These are phyloP conservation scores for Ctenodactylus gundi DNA, from an alignment of 2,113 vertebrate species.

Conservation along the genomic window DNA sequence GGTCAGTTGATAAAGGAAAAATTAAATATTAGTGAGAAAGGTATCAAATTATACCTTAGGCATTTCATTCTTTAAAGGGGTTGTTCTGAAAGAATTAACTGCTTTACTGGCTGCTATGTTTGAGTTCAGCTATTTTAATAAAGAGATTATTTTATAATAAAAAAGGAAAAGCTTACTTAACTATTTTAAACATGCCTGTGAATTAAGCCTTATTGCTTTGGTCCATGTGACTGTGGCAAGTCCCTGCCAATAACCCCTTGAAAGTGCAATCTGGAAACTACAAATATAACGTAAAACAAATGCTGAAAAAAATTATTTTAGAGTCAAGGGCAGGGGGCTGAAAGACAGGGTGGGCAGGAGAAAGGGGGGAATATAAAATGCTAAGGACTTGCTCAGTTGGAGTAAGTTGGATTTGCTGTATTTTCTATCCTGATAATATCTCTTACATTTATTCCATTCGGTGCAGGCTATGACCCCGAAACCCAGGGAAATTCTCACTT, in stretches of 20 bases:
- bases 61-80: constrained; percentile 50
- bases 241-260: constrained; percentile 57
- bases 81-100: constrained; percentile 69
- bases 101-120: constrained; percentile 61
- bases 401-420: background rate
- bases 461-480: background rate
- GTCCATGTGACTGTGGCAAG: constrained; percentile 49
- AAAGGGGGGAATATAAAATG: constrained; percentile 7
- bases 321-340: background rate
- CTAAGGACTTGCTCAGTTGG: background rate
- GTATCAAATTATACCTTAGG: constrained; percentile 62
- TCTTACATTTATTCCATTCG: constrained; percentile 1
- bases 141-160: constrained; percentile 70
- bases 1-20: constrained; percentile 59
- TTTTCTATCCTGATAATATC: background rate
- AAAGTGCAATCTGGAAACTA: constrained; percentile 61
- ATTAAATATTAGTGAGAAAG: constrained; percentile 59
- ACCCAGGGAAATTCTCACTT: background rate
- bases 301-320: constrained; percentile 57
- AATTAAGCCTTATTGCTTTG: constrained; percentile 57
- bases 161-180: constrained; percentile 60
- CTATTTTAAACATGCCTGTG: constrained; percentile 66
- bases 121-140: constrained; percentile 64
- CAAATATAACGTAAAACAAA: constrained; percentile 60
- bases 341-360: background rate